A percentile compares a stretch with the other conserved stretches of the same genome.
Conservation (phyloP, 2,113 vertebrate species). For the Fregetta grallaria region DNA sequence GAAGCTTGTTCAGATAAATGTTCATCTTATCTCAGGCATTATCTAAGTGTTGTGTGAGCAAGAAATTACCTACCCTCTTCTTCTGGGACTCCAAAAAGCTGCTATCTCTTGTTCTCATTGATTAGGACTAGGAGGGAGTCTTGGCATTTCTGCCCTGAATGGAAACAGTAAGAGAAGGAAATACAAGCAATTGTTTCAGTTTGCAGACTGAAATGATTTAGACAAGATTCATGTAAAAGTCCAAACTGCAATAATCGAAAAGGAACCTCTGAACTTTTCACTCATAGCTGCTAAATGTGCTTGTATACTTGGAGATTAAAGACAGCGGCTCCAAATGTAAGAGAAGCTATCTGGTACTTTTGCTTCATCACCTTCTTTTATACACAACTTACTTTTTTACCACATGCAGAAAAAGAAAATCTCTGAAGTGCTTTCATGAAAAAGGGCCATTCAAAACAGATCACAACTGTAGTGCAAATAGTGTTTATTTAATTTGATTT, state of each 20-base stretch:
- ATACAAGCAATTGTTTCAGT: background rate
- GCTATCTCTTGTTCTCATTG: background rate
- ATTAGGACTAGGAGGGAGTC: background rate
- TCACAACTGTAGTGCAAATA: background rate
- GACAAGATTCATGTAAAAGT: background rate
- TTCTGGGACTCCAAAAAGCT: background rate
- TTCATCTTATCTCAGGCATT: background rate
- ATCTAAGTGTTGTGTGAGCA: background rate
- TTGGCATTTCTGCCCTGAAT: background rate
- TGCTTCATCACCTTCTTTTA: background rate
- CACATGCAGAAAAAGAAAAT: background rate
- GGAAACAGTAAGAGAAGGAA: background rate
- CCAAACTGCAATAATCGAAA: background rate
- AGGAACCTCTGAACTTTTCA: background rate
- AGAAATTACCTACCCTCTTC: background rate
- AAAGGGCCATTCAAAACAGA: background rate
- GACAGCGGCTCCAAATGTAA: background rate
- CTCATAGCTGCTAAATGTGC: background rate
- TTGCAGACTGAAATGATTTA: background rate
- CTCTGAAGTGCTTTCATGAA: background rate
- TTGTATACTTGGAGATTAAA: background rate
- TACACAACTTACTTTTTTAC: background rate
- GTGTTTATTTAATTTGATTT: constrained; percentile 49
- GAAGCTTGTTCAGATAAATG: background rate
- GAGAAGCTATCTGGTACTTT: background rate